These are phyloP conservation scores for Danio tinwini DNA, from an alignment of 2,797 vertebrate species.

Conservation along the genomic window DNA sequence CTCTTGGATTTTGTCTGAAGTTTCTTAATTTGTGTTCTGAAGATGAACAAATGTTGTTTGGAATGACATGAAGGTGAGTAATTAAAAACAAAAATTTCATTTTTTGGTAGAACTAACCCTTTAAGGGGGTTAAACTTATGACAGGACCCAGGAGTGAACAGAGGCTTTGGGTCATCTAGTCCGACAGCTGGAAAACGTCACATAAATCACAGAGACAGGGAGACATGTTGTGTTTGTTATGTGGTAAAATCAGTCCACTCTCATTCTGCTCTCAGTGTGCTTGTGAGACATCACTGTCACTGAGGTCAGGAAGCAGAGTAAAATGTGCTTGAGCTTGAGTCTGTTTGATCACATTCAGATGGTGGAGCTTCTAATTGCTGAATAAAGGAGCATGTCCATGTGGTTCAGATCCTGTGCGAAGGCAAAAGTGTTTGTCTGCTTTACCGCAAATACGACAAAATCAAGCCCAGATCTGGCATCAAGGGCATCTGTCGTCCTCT, in stretches of 20 bases:
- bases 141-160: slow-evolving; percentile 24
- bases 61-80: no score
- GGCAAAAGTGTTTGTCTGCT: slow-evolving; percentile 38
- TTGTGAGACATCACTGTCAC: slow-evolving; percentile 33
- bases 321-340: slow-evolving; percentile 24
- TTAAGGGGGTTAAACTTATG: neutral
- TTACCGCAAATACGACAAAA: slow-evolving; percentile 25
- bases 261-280: slow-evolving; percentile 19
- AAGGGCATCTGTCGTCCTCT: slow-evolving; percentile 25
- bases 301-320: slow-evolving; percentile 57
- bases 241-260: slow-evolving; percentile 40
- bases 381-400: slow-evolving; percentile 66
- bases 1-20: no score
- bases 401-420: slow-evolving; percentile 64
- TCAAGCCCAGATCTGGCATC: slow-evolving; percentile 46
- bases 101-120: no score
- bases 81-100: no score
- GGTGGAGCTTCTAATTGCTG: slow-evolving; percentile 57
- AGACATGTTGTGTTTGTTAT: slow-evolving; percentile 27
- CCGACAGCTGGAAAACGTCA: slow-evolving; percentile 36
- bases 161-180: slow-evolving; percentile 21
- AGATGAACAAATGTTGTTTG: no score
- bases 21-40: no score
- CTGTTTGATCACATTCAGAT: slow-evolving; percentile 30
- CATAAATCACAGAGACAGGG: slow-evolving; percentile 32